Percentiles rank a stretch among this genome's conserved stretches.
phyloP scores from a whole-genome alignment of 2,113 vertebrate genomes.

The Lamprotornis superbus region DNA sequence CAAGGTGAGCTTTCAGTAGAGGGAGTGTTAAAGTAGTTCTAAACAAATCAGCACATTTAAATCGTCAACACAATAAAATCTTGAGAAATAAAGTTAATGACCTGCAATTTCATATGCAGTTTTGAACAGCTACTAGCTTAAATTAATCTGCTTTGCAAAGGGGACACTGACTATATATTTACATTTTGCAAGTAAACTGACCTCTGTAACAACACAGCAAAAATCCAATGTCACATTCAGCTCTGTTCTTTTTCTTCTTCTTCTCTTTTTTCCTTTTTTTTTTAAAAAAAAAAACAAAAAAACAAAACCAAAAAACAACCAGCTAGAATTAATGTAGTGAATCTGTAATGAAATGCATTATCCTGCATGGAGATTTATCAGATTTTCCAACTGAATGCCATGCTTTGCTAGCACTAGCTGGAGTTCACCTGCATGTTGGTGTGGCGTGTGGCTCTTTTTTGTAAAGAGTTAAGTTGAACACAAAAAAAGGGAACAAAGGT shows the following conservation, averaged over 20 bases:
- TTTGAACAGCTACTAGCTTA: constrained; percentile 62
- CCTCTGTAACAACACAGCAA: constrained; percentile 66
- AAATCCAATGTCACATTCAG: constrained; percentile 75
- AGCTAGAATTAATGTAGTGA: constrained; percentile 80
- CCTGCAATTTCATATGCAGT: constrained; percentile 60
- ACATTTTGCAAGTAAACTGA: constrained; percentile 69
- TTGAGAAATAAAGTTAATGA: constrained; percentile 54
- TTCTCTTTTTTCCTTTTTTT: neutral
- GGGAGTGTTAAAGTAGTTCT: constrained; percentile 6
- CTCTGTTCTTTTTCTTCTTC: constrained; percentile 35
- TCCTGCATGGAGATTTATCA: constrained; percentile 84
- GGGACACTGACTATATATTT: constrained; percentile 67
- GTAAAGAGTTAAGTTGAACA: constrained; percentile 98
- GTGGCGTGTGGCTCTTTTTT: constrained; percentile 90
- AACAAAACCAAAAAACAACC: too few relatives aligned
- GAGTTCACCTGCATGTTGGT: constrained; percentile 92
- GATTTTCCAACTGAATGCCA: constrained; percentile 91
- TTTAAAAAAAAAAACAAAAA: too few relatives aligned
- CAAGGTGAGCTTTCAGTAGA: constrained; percentile 55
- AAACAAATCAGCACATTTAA: constrained; percentile 50
- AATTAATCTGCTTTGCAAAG: constrained; percentile 74
- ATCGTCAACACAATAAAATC: constrained; percentile 14
- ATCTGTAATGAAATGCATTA: constrained; percentile 91
- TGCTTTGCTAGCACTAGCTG: constrained; percentile 86
- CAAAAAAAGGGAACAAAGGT: constrained; percentile 99